A percentile compares a stretch with the other conserved stretches of the same genome.
phyloP scores from a whole-genome alignment of 2,888 invertebrate species.

The Linnaemya tessellans region DNA sequence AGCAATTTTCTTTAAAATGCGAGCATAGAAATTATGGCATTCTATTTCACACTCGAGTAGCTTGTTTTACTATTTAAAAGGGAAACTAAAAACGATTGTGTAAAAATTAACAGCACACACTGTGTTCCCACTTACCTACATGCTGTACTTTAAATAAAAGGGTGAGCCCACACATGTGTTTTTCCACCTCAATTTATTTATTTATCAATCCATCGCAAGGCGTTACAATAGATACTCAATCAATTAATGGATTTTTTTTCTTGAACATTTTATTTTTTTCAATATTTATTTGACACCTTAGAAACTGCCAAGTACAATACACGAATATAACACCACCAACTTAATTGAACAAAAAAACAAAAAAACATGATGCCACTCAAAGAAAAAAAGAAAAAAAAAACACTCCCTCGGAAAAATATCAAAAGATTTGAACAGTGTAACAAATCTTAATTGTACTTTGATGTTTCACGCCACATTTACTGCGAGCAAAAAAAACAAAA shows the following conservation, averaged over 20 bases:
- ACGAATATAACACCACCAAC: conserved; percentile 41
- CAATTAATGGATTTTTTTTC: conserved; percentile 50
- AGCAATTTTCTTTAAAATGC: background rate
- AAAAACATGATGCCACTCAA: conserved; percentile 1
- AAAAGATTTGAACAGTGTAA: conserved; percentile 62
- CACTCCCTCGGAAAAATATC: conserved; percentile 59
- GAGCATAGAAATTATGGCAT: background rate
- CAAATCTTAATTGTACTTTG: conserved; percentile 67
- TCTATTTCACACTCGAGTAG: background rate
- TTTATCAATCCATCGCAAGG: conserved; percentile 36
- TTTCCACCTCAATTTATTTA: conserved; percentile 49
- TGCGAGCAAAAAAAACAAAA: background rate
- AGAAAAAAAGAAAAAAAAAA: background rate
- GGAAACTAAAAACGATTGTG: background rate
- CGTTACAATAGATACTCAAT: conserved; percentile 56
- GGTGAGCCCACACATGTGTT: conserved; percentile 44
- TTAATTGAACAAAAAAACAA: background rate
- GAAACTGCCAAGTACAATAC: conserved; percentile 37
- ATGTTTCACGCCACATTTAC: conserved; percentile 62
- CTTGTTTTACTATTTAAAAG: background rate
- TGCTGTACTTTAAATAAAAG: background rate
- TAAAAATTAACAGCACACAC: too few species aligned
- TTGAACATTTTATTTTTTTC: background rate
- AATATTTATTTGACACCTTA: conserved; percentile 53
- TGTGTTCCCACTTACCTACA: background rate